Conservation (phyloP, 2,888 invertebrate species). For the Drosophila neutralis region DNA sequence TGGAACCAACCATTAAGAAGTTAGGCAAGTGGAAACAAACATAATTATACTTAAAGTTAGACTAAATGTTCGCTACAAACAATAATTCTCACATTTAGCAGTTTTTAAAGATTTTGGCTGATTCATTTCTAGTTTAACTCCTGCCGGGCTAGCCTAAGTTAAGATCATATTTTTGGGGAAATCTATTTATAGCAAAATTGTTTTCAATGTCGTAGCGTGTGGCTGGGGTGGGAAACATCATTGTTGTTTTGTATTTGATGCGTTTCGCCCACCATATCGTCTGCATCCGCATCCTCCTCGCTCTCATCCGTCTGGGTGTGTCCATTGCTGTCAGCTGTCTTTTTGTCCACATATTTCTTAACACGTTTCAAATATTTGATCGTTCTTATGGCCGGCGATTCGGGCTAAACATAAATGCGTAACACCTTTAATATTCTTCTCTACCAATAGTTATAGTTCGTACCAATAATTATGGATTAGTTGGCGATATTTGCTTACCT, state of each 20-base stretch:
- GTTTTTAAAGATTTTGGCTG: neutral
- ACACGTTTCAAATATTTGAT: constrained; percentile 85
- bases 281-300: constrained; percentile 88
- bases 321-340: constrained; percentile 79
- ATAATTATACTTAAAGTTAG: neutral
- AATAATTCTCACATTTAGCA: neutral
- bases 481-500: constrained; percentile 89
- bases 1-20: neutral
- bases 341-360: constrained; percentile 85
- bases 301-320: constrained; percentile 73
- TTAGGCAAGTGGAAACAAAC: neutral
- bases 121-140: neutral
- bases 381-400: constrained; percentile 84
- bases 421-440: constrained; percentile 13
- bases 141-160: too few species aligned
- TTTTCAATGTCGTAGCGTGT: neutral
- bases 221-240: neutral
- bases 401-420: constrained; percentile 74
- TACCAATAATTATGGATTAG: neutral
- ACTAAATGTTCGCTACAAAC: neutral
- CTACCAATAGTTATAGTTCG: neutral
- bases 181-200: neutral
- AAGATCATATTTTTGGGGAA: neutral
- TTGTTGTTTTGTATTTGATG: neutral
- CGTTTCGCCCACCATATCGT: constrained; percentile 89